Evolutionary conservation across 1,140 invertebrate genomes (phyloP).

Genomic region (Wiebesia pumilae): DNA sequence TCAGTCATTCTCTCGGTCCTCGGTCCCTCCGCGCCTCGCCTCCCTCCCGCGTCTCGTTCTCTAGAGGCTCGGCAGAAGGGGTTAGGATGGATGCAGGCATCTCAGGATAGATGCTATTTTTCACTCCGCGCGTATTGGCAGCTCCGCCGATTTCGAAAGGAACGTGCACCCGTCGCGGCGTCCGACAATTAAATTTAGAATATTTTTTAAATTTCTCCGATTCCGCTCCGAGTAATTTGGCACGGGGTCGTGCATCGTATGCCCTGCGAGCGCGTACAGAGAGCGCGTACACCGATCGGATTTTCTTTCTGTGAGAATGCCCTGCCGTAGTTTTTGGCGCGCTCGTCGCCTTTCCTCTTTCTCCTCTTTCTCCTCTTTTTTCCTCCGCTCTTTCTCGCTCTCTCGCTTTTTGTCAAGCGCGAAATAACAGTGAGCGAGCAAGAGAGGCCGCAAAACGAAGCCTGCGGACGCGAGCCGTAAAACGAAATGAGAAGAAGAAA

Average conservation of each 20-base stretch:
- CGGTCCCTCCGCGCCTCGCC: neutral
- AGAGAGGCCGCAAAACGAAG: constrained; percentile 46
- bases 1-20: neutral
- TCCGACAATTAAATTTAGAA: constrained; percentile 74
- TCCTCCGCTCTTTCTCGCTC: constrained; percentile 42
- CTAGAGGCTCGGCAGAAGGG: neutral
- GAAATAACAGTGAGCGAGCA: constrained; percentile 66
- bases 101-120: constrained; percentile 69
- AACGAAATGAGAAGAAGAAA: constrained; percentile 49
- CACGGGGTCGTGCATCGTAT: constrained; percentile 55
- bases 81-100: neutral
- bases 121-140: constrained; percentile 70
- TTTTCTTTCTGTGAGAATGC: constrained; percentile 17
- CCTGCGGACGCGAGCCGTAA: constrained; percentile 49
- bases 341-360: constrained; percentile 45
- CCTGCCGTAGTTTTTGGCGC: constrained; percentile 30
- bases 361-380: constrained; percentile 46
- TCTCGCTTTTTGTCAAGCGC: constrained; percentile 70
- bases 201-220: constrained; percentile 76
- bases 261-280: neutral
- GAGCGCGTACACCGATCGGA: neutral
- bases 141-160: constrained; percentile 71
- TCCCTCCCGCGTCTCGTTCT: neutral
- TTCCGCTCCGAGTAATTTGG: constrained; percentile 74
- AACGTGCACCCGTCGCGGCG: neutral